These are phyloP conservation scores for Corydoras maculifer DNA, from an alignment of 2,113 vertebrate species.

Conservation along the genomic window DNA sequence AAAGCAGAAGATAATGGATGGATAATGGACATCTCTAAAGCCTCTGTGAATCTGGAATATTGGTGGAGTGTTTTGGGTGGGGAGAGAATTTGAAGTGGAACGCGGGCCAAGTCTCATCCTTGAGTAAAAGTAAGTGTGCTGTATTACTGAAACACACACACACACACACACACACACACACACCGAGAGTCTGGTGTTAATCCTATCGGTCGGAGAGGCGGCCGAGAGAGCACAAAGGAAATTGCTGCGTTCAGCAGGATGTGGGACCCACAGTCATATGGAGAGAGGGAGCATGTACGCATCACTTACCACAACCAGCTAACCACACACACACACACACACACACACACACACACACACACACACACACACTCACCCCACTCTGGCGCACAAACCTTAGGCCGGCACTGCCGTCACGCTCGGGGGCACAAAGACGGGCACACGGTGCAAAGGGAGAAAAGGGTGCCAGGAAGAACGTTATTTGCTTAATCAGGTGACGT, in stretches of 20 bases:
- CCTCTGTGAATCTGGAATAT: too few species aligned
- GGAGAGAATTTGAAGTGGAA: too few species aligned
- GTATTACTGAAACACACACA: not conserved
- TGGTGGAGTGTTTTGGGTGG: too few species aligned
- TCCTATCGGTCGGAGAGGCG: conserved; percentile 52
- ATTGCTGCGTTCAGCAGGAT: conserved; percentile 36
- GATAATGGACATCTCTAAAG: too few species aligned
- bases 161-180: conserved; percentile 17
- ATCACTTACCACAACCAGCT: conserved; percentile 2
- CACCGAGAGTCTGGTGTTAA: conserved; percentile 18
- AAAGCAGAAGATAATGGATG: too few species aligned
- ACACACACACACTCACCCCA: too few species aligned
- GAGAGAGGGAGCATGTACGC: not conserved
- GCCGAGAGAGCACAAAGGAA: conserved; percentile 35
- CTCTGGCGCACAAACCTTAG: not conserved
- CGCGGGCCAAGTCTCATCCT: too few species aligned
- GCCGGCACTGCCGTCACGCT: not conserved
- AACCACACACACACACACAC: not conserved
- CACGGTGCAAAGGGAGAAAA: not conserved
- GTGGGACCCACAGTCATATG: not conserved
- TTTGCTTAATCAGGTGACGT: not conserved
- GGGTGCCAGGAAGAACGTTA: not conserved
- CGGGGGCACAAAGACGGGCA: not conserved
- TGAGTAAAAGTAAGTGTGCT: not conserved
- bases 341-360: too few species aligned